Evolutionary conservation across 2,888 invertebrate genomes (phyloP).

Genomic region (Drosophila affinis): DNA sequence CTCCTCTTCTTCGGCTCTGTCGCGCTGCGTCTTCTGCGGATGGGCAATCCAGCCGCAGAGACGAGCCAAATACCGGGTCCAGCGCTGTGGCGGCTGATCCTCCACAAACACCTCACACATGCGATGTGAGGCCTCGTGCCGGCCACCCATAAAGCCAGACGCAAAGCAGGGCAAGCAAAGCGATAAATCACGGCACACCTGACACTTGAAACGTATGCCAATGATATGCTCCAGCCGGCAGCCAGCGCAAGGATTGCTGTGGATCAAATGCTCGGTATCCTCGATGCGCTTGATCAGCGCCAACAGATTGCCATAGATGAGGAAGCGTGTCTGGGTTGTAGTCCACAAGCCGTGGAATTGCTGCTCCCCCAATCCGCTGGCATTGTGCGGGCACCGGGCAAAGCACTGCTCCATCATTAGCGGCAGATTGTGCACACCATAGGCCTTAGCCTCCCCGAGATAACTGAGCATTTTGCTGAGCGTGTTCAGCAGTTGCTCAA

Average conservation of each 20-base stretch:
- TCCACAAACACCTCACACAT: slow-evolving; percentile 82
- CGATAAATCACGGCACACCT: slow-evolving; percentile 80
- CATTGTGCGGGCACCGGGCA: slow-evolving; percentile 69
- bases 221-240: slow-evolving; percentile 80
- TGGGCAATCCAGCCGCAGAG: slow-evolving; percentile 71
- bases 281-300: slow-evolving; percentile 82
- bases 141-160: slow-evolving; percentile 72
- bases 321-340: slow-evolving; percentile 77
- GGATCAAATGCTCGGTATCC: slow-evolving; percentile 81
- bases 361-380: slow-evolving; percentile 79
- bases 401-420: slow-evolving; percentile 80
- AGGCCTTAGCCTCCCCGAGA: slow-evolving; percentile 81
- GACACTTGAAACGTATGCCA: slow-evolving; percentile 83
- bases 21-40: slow-evolving; percentile 43
- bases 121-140: slow-evolving; percentile 80
- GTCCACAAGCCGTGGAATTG: slow-evolving; percentile 82
- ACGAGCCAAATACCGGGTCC: slow-evolving; percentile 77
- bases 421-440: slow-evolving; percentile 78
- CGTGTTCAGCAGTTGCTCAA: slow-evolving; percentile 79
- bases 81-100: slow-evolving; percentile 77
- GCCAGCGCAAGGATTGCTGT: slow-evolving; percentile 79
- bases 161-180: slow-evolving; percentile 83
- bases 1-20: slow-evolving; percentile 66
- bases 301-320: slow-evolving; percentile 82
- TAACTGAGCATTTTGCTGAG: slow-evolving; percentile 81